Evolutionary conservation across 2,113 vertebrate species (phyloP).

Genomic region (Gallinago undulata): DNA sequence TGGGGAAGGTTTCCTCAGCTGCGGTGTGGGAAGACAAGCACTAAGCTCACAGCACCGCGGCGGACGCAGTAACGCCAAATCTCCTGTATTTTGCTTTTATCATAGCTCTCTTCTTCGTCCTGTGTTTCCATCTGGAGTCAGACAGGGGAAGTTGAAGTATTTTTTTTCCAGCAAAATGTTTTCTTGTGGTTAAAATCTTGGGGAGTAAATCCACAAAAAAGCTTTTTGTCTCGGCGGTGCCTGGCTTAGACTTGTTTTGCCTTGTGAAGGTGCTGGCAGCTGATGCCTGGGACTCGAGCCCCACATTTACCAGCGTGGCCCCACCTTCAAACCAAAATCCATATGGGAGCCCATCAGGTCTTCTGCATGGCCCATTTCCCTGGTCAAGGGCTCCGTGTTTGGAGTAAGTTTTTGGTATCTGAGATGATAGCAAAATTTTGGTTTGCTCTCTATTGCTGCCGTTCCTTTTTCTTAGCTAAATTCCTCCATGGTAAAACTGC

Average conservation of each 20-base stretch:
- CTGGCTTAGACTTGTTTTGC: background rate
- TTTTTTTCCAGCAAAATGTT: background rate
- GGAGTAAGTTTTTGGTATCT: background rate
- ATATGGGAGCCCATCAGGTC: background rate
- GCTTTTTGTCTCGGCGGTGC: background rate
- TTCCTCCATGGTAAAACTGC: background rate
- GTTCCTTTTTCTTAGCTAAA: background rate
- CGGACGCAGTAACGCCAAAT: rapidly evolving
- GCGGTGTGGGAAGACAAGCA: background rate
- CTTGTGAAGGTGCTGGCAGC: background rate
- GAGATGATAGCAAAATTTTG: background rate
- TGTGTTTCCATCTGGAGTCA: background rate
- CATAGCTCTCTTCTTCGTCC: background rate
- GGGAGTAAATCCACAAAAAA: background rate
- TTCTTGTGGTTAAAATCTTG: background rate
- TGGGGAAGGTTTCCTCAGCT: background rate
- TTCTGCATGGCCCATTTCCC: background rate
- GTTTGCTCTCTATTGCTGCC: background rate
- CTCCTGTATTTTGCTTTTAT: background rate
- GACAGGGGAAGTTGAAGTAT: background rate
- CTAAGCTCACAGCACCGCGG: background rate
- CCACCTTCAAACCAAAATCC: background rate
- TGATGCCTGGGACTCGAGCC: background rate
- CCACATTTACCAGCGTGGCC: background rate
- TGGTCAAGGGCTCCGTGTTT: background rate